phyloP scores from a whole-genome alignment of 2,888 invertebrate species.

The Diloba caeruleocephala region DNA sequence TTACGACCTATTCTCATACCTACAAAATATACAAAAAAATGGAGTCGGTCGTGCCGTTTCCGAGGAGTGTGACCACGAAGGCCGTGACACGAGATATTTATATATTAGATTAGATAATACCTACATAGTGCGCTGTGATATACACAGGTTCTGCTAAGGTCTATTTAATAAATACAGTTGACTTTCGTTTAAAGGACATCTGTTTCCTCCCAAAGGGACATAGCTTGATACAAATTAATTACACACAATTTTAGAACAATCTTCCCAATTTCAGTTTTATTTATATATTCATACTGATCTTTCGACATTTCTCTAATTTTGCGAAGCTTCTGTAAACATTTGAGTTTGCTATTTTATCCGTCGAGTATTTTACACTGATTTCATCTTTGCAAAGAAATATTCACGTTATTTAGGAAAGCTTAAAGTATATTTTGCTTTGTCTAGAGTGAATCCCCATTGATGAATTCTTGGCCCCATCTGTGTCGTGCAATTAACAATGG shows the following conservation, averaged over 20 bases:
- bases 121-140: no score
- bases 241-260: conserved; percentile 3
- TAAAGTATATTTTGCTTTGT: conserved; percentile 44
- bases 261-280: conserved; percentile 10
- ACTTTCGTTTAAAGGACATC: no score
- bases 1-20: no score
- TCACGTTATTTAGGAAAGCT: neutral
- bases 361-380: conserved; percentile 38
- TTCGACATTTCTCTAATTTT: conserved; percentile 19
- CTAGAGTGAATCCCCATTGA: conserved; percentile 51
- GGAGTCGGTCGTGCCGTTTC: no score
- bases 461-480: conserved; percentile 63
- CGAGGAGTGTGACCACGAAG: no score
- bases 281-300: conserved; percentile 23
- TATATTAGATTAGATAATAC: no score
- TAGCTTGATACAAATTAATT: conserved; percentile 6
- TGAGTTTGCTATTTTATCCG: conserved; percentile 39
- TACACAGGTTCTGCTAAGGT: no score
- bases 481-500: conserved; percentile 65
- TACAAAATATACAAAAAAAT: no score
- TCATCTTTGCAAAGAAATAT: conserved; percentile 10
- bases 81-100: no score
- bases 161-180: no score
- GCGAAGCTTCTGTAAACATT: conserved; percentile 32
- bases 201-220: neutral